Base-by-base conservation (phyloP, 1,140 invertebrate species). In the Saccostrea glomerata region DNA sequence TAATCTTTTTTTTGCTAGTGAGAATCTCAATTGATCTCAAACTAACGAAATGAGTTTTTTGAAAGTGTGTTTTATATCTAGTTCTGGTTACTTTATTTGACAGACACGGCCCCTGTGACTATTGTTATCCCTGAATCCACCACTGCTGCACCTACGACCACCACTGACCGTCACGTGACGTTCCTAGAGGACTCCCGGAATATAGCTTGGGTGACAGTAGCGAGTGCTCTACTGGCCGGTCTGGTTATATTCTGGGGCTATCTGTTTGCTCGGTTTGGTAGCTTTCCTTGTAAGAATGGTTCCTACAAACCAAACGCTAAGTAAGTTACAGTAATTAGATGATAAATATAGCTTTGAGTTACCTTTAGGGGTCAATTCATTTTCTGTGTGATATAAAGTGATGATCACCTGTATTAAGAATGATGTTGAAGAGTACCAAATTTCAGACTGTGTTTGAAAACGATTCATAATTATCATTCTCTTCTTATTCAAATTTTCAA, bases 171-270 rank as follows among this genome's bases (percentile, higher is more conserved):
- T 9, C 66, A 84, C 36, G 13, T 66, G 7, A 87, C 82, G 3
- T 87, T 87, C 82, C 58, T 87, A n/a, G 86, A 87, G 36, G 82
- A 87, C 58, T 23, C 86, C 0, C 56, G 82, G n/a, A 87, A 87
- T 36, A 70, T 84, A 1, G 82, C 82, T 0, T 87, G 86, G 86
- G 58, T 87, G 30, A 87, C 86, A 17, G 17, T 77, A 30, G 70
- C 70, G 13, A 30, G 70, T 77, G 30, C 36, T 6, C 23, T 77
- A 25, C 12, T 77, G 25, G 70, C 70, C 11, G 25, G 70, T 30
- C 70, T 77, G 25, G 25, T 77, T 7, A 23, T 77, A 36, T 77
- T 77, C 9, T 77, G 70, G 23, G 70, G 23, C 5, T 77, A 77
- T 36, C 30, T 77, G 70, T 30, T 77, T 30, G 70, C 30, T 77